Percentiles rank a stretch among this genome's conserved stretches.
phyloP scores from a whole-genome alignment of 2,113 vertebrate species.

The Oceanodroma tethys region DNA sequence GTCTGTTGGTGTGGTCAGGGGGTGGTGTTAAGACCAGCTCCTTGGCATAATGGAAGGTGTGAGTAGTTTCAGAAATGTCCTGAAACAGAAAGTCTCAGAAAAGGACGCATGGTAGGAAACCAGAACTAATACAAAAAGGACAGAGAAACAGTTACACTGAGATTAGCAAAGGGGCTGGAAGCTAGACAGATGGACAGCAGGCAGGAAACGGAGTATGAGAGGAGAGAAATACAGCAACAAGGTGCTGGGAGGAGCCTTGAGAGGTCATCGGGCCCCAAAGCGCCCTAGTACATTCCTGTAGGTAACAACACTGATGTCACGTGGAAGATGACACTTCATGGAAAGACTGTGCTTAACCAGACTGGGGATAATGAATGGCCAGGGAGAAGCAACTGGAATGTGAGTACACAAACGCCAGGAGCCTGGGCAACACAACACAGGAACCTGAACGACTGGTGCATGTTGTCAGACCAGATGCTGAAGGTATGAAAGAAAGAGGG shows the following conservation, averaged over 20 bases:
- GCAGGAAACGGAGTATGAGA: neutral
- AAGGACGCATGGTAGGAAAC: neutral
- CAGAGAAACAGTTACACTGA: neutral
- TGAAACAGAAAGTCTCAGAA: neutral
- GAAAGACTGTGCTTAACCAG: neutral
- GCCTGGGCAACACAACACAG: neutral
- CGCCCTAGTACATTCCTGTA: neutral
- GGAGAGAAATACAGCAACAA: neutral
- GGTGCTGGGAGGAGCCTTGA: neutral
- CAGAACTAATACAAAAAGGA: neutral
- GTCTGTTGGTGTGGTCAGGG: neutral
- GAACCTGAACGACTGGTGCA: neutral
- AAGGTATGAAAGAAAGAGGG: neutral
- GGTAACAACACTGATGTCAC: neutral
- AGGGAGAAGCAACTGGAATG: neutral
- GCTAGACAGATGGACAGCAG: neutral
- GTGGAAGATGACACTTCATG: neutral
- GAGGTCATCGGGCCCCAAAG: neutral
- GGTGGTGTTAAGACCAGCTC: neutral
- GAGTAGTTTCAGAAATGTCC: neutral
- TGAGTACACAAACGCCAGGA: neutral
- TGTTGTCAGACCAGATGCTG: neutral
- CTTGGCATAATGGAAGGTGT: neutral
- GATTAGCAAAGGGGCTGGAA: neutral
- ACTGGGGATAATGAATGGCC: neutral